These are phyloP conservation scores for Coleophora deauratella DNA, from an alignment of 2,888 invertebrate species.

Conservation along the genomic window DNA sequence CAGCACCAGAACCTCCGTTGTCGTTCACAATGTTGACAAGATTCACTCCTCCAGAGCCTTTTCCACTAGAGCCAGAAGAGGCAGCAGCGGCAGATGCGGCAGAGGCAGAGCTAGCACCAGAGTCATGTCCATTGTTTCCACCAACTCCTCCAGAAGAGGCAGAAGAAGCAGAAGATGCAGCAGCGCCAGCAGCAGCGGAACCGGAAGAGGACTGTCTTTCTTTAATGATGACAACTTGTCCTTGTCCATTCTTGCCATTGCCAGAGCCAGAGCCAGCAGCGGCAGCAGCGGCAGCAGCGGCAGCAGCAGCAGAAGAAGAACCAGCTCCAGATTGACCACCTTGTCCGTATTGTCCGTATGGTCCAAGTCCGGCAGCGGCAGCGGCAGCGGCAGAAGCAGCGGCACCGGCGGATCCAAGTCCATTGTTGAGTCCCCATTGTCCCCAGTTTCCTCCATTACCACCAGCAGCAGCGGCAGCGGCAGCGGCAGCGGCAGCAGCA, in stretches of 20 bases:
- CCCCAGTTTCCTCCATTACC: slow-evolving; percentile 1
- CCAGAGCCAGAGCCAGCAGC: no score
- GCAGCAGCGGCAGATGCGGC: neutral
- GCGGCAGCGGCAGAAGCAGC: neutral
- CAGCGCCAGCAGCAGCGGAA: neutral
- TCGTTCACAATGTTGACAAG: slow-evolving; percentile 3
- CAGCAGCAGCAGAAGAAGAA: slow-evolving; percentile 1
- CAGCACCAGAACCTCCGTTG: no score
- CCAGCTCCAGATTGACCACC: neutral
- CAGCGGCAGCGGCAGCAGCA: neutral
- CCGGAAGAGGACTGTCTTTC: neutral
- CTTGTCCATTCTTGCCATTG: neutral
- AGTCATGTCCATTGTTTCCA: no score
- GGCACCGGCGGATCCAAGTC: neutral
- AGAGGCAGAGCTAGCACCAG: neutral
- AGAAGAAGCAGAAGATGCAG: neutral
- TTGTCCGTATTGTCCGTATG: slow-evolving; percentile 5
- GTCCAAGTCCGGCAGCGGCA: neutral
- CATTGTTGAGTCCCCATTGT: slow-evolving; percentile 1
- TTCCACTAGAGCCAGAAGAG: neutral
- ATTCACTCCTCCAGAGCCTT: neutral
- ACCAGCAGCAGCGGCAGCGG: slow-evolving; percentile 5
- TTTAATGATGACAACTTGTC: no score
- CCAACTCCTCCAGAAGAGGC: no score
- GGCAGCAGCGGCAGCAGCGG: neutral